Evolutionary conservation across 2,888 invertebrate genomes (phyloP).

Genomic region (Oegoconia quadripuncta): DNA sequence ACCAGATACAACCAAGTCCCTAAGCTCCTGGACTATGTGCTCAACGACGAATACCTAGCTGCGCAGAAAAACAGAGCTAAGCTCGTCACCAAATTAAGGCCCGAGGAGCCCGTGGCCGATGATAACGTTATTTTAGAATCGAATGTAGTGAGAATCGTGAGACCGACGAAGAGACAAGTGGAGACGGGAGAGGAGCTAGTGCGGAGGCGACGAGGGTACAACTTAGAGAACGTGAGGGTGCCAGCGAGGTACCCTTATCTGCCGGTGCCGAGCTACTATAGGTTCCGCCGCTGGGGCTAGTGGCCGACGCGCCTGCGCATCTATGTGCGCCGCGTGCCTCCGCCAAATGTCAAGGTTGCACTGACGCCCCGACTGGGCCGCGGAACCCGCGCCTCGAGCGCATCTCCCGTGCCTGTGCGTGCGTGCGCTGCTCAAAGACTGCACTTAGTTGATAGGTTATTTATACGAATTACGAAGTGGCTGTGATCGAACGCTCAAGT

Average conservation of each 20-base stretch:
- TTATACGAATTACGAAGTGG: conserved; percentile 56
- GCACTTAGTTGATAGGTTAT: conserved; percentile 37
- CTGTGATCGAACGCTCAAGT: conserved; percentile 66
- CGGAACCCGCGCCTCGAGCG: conserved; percentile 35
- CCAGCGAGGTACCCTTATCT: conserved; percentile 71
- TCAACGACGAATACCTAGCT: conserved; percentile 50
- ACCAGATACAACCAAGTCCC: conserved; percentile 57
- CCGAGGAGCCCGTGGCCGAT: conserved; percentile 57
- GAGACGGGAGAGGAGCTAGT: conserved; percentile 45
- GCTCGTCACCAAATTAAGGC: conserved; percentile 56
- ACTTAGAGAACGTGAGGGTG: conserved; percentile 71
- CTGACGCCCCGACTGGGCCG: conserved; percentile 42
- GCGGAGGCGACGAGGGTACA: conserved; percentile 66
- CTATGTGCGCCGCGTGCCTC: conserved; percentile 27
- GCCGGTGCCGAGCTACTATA: conserved; percentile 60
- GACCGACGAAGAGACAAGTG: conserved; percentile 43
- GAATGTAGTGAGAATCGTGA: conserved; percentile 59
- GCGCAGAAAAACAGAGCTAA: conserved; percentile 62
- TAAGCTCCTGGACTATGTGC: conserved; percentile 52
- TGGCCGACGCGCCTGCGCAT: conserved; percentile 41
- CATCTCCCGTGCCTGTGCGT: conserved; percentile 33
- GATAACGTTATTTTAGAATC: conserved; percentile 71
- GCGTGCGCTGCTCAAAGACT: conserved; percentile 39
- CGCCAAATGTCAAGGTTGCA: conserved; percentile 70
- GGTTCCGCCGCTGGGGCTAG: conserved; percentile 73